phyloP scores from a whole-genome alignment of 2,797 vertebrate species.

The Pelochelys cantorii region DNA sequence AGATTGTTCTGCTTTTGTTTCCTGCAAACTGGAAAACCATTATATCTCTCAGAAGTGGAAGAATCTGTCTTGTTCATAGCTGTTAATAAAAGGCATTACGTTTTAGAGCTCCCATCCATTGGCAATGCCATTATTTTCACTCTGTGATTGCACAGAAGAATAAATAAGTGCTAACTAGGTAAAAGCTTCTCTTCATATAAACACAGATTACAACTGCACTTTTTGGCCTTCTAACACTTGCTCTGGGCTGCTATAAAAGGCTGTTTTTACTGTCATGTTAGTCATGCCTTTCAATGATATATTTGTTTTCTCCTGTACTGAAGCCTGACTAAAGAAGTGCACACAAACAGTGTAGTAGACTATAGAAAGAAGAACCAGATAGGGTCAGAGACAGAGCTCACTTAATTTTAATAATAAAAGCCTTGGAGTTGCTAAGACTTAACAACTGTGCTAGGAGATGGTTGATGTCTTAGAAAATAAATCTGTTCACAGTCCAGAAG shows the following conservation, averaged over 20 bases:
- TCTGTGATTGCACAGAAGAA: not conserved
- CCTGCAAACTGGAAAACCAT: not conserved
- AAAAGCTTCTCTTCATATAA: not conserved
- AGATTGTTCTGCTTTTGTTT: not conserved
- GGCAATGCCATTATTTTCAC: not conserved
- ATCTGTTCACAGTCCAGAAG: not conserved
- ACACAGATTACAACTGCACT: not conserved
- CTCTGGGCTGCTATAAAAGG: not conserved
- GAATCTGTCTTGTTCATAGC: not conserved
- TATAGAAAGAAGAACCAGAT: not conserved
- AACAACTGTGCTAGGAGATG: not conserved
- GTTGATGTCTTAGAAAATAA: not conserved
- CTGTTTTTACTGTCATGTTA: not conserved
- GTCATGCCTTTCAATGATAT: not conserved
- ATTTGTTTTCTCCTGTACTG: not conserved
- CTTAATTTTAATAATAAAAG: not conserved
- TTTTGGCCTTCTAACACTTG: not conserved
- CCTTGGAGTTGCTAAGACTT: not conserved
- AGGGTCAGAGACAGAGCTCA: rapidly evolving
- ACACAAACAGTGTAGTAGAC: not conserved
- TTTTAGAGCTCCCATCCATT: not conserved
- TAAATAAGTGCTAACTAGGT: not conserved
- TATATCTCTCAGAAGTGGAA: not conserved
- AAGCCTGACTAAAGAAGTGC: rapidly evolving
- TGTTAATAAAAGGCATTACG: not conserved